Conservation (phyloP, 2,113 vertebrate species). For the Xiphias gladius region DNA sequence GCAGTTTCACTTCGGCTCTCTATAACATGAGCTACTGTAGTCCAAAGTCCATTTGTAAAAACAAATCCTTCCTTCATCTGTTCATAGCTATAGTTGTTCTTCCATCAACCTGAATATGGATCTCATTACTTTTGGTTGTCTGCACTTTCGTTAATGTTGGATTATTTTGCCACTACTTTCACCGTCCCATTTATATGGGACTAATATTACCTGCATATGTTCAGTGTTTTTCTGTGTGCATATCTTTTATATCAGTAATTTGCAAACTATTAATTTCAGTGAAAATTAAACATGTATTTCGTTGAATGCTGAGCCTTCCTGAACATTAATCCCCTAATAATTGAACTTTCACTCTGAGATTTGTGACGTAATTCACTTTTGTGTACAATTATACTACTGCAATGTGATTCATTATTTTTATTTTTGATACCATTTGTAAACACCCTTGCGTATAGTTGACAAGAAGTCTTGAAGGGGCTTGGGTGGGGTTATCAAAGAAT, state of each 20-base stretch:
- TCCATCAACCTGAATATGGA: neutral
- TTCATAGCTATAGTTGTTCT: neutral
- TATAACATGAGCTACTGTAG: neutral
- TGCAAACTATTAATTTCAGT: neutral
- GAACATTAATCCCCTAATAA: constrained; percentile 10
- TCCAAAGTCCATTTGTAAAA: too few relatives aligned
- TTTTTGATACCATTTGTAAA: neutral
- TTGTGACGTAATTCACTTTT: neutral
- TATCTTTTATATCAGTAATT: constrained; percentile 12
- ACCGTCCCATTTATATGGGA: neutral
- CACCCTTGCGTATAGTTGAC: neutral
- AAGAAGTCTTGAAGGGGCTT: too few relatives aligned
- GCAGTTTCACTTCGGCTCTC: too few relatives aligned
- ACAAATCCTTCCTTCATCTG: neutral
- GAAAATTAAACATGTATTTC: neutral
- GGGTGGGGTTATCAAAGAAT: neutral
- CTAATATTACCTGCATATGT: neutral
- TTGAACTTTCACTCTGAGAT: neutral
- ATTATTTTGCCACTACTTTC: neutral
- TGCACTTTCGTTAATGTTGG: neutral
- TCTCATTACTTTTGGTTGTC: neutral
- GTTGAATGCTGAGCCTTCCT: neutral
- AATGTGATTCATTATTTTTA: constrained; percentile 11
- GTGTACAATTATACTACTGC: neutral
- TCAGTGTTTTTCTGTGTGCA: constrained; percentile 1